phyloP scores from a whole-genome alignment of 92 coral and sea anemone genomes.

The Porites divaricata region DNA sequence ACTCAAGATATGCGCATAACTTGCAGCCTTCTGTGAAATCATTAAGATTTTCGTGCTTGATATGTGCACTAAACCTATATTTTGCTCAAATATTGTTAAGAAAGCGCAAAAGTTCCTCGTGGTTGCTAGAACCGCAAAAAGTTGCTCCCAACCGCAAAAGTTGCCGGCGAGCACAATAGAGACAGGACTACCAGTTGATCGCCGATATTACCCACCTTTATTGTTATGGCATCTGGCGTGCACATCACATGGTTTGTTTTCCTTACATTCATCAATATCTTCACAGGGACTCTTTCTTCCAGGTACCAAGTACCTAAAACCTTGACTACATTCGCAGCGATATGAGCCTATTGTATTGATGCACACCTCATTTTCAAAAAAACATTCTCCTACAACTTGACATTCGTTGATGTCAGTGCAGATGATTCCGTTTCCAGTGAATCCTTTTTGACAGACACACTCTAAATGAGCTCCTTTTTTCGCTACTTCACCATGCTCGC shows the following conservation, averaged over 20 bases:
- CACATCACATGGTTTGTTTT: constrained; percentile 36
- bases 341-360: constrained; percentile 68
- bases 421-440: constrained; percentile 62
- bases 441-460: constrained; percentile 76
- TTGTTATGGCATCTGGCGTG: constrained; percentile 68
- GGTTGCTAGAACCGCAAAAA: too few relatives aligned
- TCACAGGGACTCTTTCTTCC: constrained; percentile 8
- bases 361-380: constrained; percentile 42
- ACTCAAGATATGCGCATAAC: too few relatives aligned
- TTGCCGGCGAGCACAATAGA: too few relatives aligned
- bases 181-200: not conserved
- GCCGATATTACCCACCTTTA: constrained; percentile 49
- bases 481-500: constrained; percentile 49
- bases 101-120: too few relatives aligned
- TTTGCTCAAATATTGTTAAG: too few relatives aligned
- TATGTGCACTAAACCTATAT: too few relatives aligned
- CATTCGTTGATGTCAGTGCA: constrained; percentile 80
- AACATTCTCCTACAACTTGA: not conserved
- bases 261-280: constrained; percentile 72
- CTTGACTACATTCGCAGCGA: constrained; percentile 59
- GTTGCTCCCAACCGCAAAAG: too few relatives aligned
- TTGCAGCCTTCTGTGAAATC: too few relatives aligned
- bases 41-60: too few relatives aligned
- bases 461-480: constrained; percentile 47
- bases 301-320: constrained; percentile 26